Conservation (phyloP, 2,113 vertebrate genomes). For the Sorex araneus region DNA sequence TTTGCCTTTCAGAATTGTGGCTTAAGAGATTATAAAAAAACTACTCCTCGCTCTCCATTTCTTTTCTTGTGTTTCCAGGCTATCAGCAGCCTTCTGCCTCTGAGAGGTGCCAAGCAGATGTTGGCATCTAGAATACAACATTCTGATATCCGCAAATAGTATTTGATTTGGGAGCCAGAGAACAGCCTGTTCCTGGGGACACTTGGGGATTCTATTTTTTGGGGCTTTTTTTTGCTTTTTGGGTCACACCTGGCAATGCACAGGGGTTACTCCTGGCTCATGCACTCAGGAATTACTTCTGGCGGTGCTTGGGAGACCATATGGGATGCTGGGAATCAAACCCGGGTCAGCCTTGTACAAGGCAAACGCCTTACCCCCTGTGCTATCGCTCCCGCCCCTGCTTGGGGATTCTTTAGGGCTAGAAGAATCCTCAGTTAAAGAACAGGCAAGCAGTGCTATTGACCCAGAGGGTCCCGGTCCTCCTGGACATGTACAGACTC, state of each 20-base stretch:
- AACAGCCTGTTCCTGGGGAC: neutral
- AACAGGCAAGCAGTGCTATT: neutral
- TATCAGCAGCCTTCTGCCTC: neutral
- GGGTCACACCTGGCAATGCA: no score
- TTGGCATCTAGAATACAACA: neutral
- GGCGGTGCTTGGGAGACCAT: no score
- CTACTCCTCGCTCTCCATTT: neutral
- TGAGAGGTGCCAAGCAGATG: neutral
- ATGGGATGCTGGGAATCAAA: no score
- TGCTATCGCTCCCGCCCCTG: no score
- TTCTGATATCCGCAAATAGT: constrained; percentile 2
- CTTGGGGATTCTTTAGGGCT: neutral
- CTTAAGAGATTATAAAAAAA: neutral
- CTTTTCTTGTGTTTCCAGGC: constrained; percentile 11
- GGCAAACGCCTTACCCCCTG: no score
- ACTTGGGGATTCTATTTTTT: neutral
- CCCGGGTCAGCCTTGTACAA: no score
- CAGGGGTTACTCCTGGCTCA: no score
- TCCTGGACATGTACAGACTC: neutral
- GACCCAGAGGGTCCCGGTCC: neutral
- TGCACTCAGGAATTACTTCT: no score
- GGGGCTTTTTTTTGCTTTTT: no score
- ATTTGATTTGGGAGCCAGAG: neutral
- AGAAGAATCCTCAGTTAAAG: constrained; percentile 22
- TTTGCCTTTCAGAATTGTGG: neutral